phyloP scores from a whole-genome alignment of 1,140 invertebrate species.

The Drosophila micromelanica region DNA sequence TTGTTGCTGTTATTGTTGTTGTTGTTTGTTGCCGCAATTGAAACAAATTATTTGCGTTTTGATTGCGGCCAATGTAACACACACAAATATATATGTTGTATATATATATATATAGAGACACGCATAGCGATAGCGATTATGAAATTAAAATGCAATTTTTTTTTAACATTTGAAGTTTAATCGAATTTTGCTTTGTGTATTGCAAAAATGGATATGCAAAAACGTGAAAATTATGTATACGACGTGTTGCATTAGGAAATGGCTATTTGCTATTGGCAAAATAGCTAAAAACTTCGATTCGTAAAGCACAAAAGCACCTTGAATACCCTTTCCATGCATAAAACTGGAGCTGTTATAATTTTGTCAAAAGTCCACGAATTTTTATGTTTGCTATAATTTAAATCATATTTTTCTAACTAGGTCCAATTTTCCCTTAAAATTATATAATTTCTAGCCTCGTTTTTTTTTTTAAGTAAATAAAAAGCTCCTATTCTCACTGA shows the following conservation, averaged over 20 bases:
- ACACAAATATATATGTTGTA: constrained; percentile 13
- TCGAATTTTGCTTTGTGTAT: constrained; percentile 24
- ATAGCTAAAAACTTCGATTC: no score
- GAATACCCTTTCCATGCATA: no score
- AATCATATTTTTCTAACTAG: no score
- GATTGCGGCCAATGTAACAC: constrained; percentile 38
- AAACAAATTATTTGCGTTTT: constrained; percentile 74
- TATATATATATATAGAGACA: constrained; percentile 20
- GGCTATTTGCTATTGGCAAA: neutral
- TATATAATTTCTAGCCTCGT: no score
- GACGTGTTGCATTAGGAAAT: constrained; percentile 25
- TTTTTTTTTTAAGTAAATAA: no score
- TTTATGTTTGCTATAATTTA: no score
- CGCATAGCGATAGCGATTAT: constrained; percentile 45
- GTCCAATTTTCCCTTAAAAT: no score
- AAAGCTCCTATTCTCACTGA: no score
- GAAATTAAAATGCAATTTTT: constrained; percentile 45
- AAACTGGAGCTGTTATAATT: neutral
- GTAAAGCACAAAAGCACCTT: no score
- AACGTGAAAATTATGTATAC: constrained; percentile 28
- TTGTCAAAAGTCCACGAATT: neutral
- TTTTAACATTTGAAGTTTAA: constrained; percentile 29
- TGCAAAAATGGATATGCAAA: constrained; percentile 18
- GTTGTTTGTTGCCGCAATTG: constrained; percentile 62
- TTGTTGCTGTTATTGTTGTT: constrained; percentile 30